phyloP scores from a whole-genome alignment of 2,113 vertebrate genomes.

The Pundamilia nyererei region DNA sequence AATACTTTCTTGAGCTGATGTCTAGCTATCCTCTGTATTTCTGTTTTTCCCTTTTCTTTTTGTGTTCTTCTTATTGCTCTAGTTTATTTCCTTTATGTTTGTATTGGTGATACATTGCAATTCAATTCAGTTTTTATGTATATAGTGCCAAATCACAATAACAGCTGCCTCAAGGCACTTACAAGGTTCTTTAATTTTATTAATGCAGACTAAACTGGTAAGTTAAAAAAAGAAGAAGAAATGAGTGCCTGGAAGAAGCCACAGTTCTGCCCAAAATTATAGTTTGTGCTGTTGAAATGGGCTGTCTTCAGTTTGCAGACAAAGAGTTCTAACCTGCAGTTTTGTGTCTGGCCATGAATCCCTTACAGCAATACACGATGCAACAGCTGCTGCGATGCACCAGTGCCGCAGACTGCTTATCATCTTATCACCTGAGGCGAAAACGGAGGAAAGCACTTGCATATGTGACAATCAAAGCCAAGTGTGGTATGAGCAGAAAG shows the following conservation, averaged over 20 bases:
- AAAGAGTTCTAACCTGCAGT: background rate
- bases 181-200: background rate
- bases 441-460: background rate
- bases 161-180: background rate
- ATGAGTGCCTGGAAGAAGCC: background rate
- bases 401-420: constrained; percentile 80
- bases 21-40: background rate
- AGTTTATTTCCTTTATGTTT: background rate
- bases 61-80: background rate
- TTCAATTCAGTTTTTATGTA: background rate
- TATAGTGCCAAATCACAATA: background rate
- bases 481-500: constrained; percentile 71
- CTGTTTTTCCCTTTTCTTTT: background rate
- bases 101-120: background rate
- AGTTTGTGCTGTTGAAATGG: background rate
- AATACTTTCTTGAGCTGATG: background rate
- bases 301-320: background rate
- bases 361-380: constrained; percentile 69
- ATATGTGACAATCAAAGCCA: constrained; percentile 13
- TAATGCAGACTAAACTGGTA: background rate
- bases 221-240: background rate
- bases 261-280: background rate
- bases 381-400: constrained; percentile 63
- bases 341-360: background rate
- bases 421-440: constrained; percentile 51